phyloP scores from a whole-genome alignment of 1,140 invertebrate species.

The Eupristina koningsbergeri region DNA sequence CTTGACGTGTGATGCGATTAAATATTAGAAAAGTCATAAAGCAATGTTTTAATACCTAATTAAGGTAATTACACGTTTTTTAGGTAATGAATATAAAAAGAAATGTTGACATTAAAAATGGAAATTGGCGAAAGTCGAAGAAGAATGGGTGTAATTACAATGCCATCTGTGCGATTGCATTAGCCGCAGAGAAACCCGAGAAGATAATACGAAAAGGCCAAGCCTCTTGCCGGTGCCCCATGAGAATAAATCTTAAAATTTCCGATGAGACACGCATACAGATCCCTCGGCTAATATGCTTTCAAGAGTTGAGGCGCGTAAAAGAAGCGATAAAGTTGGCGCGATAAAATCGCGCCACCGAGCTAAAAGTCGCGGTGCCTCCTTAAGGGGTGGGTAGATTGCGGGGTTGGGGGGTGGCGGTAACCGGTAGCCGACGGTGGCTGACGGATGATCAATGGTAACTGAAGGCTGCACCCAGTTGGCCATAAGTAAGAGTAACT shows the following conservation, averaged over 20 bases:
- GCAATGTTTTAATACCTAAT: no score
- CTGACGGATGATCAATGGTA: no score
- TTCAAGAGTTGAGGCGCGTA: slow-evolving; percentile 16
- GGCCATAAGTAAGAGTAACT: not conserved
- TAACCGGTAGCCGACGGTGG: no score
- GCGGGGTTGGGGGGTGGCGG: no score
- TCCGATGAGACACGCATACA: not conserved
- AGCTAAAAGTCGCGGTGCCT: not conserved
- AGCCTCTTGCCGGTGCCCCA: not conserved
- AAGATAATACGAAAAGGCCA: not conserved
- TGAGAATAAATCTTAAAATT: slow-evolving; percentile 43
- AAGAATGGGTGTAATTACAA: not conserved
- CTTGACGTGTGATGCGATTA: no score
- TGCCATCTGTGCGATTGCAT: not conserved
- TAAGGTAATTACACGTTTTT: no score
- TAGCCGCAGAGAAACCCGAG: not conserved
- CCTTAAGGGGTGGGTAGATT: no score
- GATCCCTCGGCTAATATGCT: slow-evolving; percentile 26
- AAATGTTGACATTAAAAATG: not conserved
- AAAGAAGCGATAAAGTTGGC: slow-evolving; percentile 33
- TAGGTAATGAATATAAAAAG: no score
- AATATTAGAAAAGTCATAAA: no score
- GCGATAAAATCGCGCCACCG: slow-evolving; percentile 26
- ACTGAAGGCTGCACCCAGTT: no score
- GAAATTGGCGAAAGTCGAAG: not conserved